Base-by-base conservation (phyloP, 2,797 vertebrate species). In the Toxotes lorentzi region DNA sequence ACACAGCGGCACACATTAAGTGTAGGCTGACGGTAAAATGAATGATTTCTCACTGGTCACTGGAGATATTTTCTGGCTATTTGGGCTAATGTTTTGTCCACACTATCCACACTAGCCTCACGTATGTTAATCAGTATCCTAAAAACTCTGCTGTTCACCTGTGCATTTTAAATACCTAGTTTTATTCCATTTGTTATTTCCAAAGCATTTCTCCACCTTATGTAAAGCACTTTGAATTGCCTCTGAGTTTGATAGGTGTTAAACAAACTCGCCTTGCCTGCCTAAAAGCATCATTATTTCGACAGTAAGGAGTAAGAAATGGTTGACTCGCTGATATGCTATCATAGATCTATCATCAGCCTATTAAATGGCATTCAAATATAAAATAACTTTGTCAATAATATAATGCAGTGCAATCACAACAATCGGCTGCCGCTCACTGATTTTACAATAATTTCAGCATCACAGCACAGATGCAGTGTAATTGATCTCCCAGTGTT, bases 401-500 rank as follows among this genome's bases (percentile, higher is more conserved):
- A 68, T 11, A 70, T 62, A 68, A 84, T 79, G 59, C 51, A 73
- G 53, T 27, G 34, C 43, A 75, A 75, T 75, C 76, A 62, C 56
- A 81, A 82, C 75, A 86, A 79, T 73, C 35, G n/a, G 13, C 66
- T 56, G 72, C 53, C 41, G 70, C 65, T 79, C 41, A n/a, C 60
- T 84, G 81, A 84, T 79, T 88, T 78, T 56, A 75, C 43, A 79
- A 61, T 60, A 58, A 68, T 76, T 88, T 87, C 54, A 23, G 65
- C 78, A 61, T 67, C 50, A 17, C 74, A 74, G 82, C 77, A 38
- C 85, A 79, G 76, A 81, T 64, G 50, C 63, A 70, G 66, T 73
- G 74, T 78, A 84, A 87, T 63, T 84, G 72, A 85, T 87, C 59
- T 70, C 68, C 56, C 63, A 38, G 78, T 59, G 80, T 85, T 82